These are phyloP conservation scores for Dinoponera quadriceps DNA, from an alignment of 1,140 invertebrate species.

Conservation along the genomic window DNA sequence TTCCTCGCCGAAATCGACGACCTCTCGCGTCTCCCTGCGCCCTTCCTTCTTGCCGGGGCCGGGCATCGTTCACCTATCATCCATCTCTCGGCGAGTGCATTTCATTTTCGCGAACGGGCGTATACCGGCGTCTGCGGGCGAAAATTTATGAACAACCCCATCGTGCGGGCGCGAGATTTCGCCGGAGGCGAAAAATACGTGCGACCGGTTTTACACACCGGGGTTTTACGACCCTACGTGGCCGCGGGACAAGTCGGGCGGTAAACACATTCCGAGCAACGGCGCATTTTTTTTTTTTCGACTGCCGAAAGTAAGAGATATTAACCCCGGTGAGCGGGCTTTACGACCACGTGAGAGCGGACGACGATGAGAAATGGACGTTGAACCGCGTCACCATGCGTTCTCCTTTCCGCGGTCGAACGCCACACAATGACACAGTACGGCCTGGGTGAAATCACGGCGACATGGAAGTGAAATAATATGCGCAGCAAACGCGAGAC, in stretches of 20 bases:
- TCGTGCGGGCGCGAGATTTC: constrained; percentile 60
- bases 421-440: background rate
- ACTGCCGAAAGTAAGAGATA: constrained; percentile 2
- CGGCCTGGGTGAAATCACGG: background rate
- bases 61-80: constrained; percentile 64
- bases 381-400: background rate
- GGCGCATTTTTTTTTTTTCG: constrained; percentile 33
- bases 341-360: constrained; percentile 10
- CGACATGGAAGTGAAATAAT: background rate
- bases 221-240: constrained; percentile 80
- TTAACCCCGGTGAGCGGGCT: background rate
- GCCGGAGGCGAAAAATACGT: constrained; percentile 68
- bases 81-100: constrained; percentile 72
- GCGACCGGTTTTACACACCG: constrained; percentile 69
- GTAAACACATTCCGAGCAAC: constrained; percentile 67
- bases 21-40: background rate
- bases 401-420: background rate
- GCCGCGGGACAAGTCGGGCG: constrained; percentile 70
- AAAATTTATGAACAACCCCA: constrained; percentile 80
- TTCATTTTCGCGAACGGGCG: constrained; percentile 78
- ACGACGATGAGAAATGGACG: background rate
- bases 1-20: constrained; percentile 40
- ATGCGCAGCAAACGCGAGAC: background rate
- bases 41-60: background rate
- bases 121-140: constrained; percentile 51